Conservation (phyloP, 2,888 invertebrate species). For the Sympetrum striolatum region DNA sequence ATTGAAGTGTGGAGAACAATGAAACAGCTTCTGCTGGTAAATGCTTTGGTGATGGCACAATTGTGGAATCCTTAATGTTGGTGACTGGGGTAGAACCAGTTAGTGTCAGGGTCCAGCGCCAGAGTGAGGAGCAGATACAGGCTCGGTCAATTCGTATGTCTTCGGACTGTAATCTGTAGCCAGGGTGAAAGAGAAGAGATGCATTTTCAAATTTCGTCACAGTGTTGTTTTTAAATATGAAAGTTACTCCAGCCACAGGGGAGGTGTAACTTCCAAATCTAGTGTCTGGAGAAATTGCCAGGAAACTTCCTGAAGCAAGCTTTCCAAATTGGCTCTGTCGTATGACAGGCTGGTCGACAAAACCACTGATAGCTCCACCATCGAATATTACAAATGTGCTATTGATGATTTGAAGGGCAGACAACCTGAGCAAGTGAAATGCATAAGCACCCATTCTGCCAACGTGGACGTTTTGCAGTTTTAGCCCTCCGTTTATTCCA, state of each 20-base stretch:
- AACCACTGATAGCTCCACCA: slow-evolving; percentile 71
- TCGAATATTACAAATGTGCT: slow-evolving; percentile 67
- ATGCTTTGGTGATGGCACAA: background rate
- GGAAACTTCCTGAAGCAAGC: slow-evolving; percentile 69
- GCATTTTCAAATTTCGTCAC: slow-evolving; percentile 65
- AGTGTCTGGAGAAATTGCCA: slow-evolving; percentile 62
- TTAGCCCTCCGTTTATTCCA: slow-evolving; percentile 6
- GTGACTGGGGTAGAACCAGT: slow-evolving; percentile 55
- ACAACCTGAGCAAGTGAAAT: background rate
- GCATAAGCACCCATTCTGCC: background rate
- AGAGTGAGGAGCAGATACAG: slow-evolving; percentile 66
- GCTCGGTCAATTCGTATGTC: slow-evolving; percentile 66
- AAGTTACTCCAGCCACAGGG: slow-evolving; percentile 47
- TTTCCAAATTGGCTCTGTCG: slow-evolving; percentile 69
- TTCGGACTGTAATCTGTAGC: slow-evolving; percentile 64
- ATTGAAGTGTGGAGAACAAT: background rate
- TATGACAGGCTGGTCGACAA: slow-evolving; percentile 69
- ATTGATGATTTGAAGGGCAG: slow-evolving; percentile 61
- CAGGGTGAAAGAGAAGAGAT: slow-evolving; percentile 67
- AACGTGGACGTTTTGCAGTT: slow-evolving; percentile 12
- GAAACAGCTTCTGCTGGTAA: background rate
- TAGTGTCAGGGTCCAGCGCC: slow-evolving; percentile 61
- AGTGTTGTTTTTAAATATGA: slow-evolving; percentile 71
- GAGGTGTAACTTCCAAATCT: background rate
- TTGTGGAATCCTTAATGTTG: background rate